Conservation (phyloP, 2,797 vertebrate species). For the Sebastes baramenuke region DNA sequence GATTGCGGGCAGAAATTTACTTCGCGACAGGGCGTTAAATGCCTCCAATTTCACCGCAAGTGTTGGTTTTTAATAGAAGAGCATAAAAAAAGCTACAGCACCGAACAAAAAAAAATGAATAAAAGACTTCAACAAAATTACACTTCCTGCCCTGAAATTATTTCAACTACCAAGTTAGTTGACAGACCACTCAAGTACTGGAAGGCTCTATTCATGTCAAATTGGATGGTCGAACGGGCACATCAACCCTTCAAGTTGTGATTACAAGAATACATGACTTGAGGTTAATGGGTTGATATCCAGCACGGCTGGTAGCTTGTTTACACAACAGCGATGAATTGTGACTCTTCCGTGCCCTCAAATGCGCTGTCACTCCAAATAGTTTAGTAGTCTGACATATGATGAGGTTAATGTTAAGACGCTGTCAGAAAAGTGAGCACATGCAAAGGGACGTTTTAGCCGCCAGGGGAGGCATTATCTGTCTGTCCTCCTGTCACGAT, state of each 20-base stretch:
- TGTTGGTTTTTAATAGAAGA: not conserved
- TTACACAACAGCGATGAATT: constrained; percentile 20
- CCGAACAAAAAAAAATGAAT: not conserved
- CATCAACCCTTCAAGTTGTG: not conserved
- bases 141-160: not conserved
- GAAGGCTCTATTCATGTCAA: not conserved
- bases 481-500: constrained; percentile 54
- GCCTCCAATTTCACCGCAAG: not conserved
- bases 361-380: constrained; percentile 47
- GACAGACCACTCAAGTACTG: not conserved
- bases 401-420: constrained; percentile 57
- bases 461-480: constrained; percentile 46
- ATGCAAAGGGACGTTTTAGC: constrained; percentile 42
- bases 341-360: constrained; percentile 16
- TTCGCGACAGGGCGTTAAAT: not conserved
- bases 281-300: not conserved
- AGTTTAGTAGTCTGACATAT: constrained; percentile 38
- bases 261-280: constrained; percentile 10
- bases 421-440: constrained; percentile 52
- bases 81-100: not conserved
- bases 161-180: not conserved
- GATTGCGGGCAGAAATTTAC: not conserved
- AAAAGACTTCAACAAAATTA: not conserved
- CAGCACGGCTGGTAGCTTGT: constrained; percentile 16
- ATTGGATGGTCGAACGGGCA: not conserved